Conservation (phyloP, 2,113 vertebrate species). For the Labeo catla region DNA sequence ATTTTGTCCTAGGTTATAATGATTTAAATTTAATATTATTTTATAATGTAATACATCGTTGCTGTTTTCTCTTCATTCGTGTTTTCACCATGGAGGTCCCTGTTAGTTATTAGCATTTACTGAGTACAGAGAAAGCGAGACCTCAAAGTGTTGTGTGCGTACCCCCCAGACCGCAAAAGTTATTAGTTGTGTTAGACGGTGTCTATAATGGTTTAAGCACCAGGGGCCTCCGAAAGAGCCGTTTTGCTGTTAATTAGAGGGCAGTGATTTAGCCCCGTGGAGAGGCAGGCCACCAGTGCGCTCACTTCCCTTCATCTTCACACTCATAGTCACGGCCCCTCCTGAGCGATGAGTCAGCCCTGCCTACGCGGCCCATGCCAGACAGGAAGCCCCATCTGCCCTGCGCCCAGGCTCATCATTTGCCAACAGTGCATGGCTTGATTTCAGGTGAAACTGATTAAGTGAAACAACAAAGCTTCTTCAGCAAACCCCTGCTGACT, state of each 20-base stretch:
- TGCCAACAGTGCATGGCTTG: conserved; percentile 67
- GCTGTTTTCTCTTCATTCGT: not conserved
- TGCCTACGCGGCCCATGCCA: conserved; percentile 40
- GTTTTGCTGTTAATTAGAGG: conserved; percentile 70
- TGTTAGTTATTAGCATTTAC: conserved; percentile 35
- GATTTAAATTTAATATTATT: not conserved
- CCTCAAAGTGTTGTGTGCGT: conserved; percentile 42
- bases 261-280: conserved; percentile 67
- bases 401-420: conserved; percentile 68
- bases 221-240: conserved; percentile 61
- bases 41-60: not conserved
- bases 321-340: conserved; percentile 69
- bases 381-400: conserved; percentile 72
- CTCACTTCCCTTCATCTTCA: conserved; percentile 74
- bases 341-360: conserved; percentile 69
- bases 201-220: conserved; percentile 48
- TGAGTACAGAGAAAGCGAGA: conserved; percentile 32
- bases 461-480: conserved; percentile 64
- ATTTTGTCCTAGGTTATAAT: not conserved
- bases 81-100: conserved; percentile 18
- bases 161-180: conserved; percentile 37
- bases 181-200: conserved; percentile 41
- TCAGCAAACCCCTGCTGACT: not conserved
- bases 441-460: conserved; percentile 75
- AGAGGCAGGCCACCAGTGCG: conserved; percentile 69